Conservation (phyloP, 2,888 invertebrate genomes). For the Drosophila paucipuncta region DNA sequence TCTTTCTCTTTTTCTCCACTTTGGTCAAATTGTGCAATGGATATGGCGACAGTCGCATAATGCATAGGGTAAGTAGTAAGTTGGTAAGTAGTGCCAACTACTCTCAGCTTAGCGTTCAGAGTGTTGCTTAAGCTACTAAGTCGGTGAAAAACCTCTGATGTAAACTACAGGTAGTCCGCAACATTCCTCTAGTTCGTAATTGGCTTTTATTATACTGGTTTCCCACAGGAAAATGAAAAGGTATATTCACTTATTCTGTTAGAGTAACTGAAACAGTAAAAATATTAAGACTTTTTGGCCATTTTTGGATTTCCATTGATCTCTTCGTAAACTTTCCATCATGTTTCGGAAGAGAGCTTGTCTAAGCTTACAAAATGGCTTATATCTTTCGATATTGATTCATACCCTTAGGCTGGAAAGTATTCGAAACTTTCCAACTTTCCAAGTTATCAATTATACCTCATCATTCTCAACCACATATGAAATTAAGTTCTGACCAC, state of each 20-base stretch:
- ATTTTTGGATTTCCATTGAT: neutral
- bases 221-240: neutral
- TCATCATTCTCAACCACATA: neutral
- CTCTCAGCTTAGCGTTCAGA: conserved; percentile 3
- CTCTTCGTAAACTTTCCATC: neutral
- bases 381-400: neutral
- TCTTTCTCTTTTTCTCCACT: conserved; percentile 20
- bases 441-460: neutral
- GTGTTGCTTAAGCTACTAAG: neutral
- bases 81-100: conserved; percentile 16
- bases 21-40: conserved; percentile 64
- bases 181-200: neutral
- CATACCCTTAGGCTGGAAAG: neutral
- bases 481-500: conserved; percentile 1
- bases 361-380: neutral
- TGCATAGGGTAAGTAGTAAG: conserved; percentile 6
- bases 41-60: conserved; percentile 51
- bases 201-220: neutral
- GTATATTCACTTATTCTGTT: neutral
- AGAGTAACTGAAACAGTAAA: neutral
- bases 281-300: too few relatives aligned
- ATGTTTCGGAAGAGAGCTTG: neutral
- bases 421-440: neutral
- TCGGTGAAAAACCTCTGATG: neutral
- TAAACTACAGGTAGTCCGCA: neutral